Base-by-base conservation (phyloP, 2,797 vertebrate species). In the Sebastes diaconus region DNA sequence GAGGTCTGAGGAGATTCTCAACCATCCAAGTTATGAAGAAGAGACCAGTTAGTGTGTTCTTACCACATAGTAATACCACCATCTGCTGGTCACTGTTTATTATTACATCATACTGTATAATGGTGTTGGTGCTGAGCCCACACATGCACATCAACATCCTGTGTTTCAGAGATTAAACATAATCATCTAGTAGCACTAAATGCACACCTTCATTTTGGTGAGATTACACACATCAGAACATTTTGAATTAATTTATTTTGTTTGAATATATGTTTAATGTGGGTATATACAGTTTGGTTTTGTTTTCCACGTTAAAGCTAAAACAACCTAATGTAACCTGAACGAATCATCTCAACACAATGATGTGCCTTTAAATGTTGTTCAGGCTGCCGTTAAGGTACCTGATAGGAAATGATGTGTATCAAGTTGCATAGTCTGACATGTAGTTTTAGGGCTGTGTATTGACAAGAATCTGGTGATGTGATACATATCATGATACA, bases 51-150 rank as follows among this genome's bases (percentile, higher is more conserved):
- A 18, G 9, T 52, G 11, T 80, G 9, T 79, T 68, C 36, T 36
- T 83, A 61, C n/a, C 14, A 25, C 24, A 52, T 1, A 9, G 71
- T 79, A 68, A 72, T 36, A 77, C 68, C 70, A 1, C 93, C 90
- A 93, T 83, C 94, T 94, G 74, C 88, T 90, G 94, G 92, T 20
- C 58, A 29, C 8, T 58, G 7, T 4, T 1, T 30, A 12, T 77
- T 14, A 87, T 54, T 83, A 73, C 86, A 85, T n/a, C 84, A 85
- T n/a, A 52, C 2, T 30, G 34, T 42, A 18, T 2, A 7, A 4
- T 10, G 22, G 1, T 5, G 0, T 18, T 54, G 2, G 16, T 16
- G 5, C 8, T 60, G 22, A 36, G 68, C 27, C 3, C 13, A 36
- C 9, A n/a, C 7, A 24, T 11, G 12, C 8, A 59, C 46, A 36